Conservation (phyloP, 1,140 invertebrate species). For the Globodera ellingtonae region DNA sequence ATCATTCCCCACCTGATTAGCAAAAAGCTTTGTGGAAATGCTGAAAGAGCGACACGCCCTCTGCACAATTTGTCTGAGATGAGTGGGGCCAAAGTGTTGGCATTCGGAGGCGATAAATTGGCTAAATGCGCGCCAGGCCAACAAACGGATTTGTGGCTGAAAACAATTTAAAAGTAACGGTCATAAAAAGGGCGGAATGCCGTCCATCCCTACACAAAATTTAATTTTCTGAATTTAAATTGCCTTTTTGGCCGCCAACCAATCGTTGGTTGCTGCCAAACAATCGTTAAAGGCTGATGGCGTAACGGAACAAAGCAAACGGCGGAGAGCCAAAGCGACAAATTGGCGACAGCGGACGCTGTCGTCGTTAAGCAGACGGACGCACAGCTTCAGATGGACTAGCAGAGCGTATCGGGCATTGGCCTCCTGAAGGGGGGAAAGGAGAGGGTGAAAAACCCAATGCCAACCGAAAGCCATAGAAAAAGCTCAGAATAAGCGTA, state of each 20-base stretch:
- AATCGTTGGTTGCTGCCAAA: slow-evolving; percentile 46
- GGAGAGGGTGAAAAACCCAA: too few relatives aligned
- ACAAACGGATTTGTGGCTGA: slow-evolving; percentile 28
- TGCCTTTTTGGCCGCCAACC: slow-evolving; percentile 39
- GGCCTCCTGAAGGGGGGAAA: slow-evolving; percentile 69
- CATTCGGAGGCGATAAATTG: slow-evolving; percentile 11
- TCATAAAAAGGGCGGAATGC: neutral
- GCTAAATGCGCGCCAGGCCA: slow-evolving; percentile 22
- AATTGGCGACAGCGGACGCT: slow-evolving; percentile 66
- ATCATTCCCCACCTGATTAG: neutral
- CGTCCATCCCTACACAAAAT: too few relatives aligned
- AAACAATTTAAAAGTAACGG: neutral
- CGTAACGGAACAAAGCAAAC: slow-evolving; percentile 66
- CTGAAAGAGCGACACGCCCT: slow-evolving; percentile 3
- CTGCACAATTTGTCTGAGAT: slow-evolving; percentile 5
- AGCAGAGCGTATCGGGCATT: slow-evolving; percentile 72
- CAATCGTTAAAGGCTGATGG: slow-evolving; percentile 44
- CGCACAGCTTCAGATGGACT: slow-evolving; percentile 77
- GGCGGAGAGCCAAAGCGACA: slow-evolving; percentile 65
- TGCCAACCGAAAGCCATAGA: too few relatives aligned
- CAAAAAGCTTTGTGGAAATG: slow-evolving; percentile 9
- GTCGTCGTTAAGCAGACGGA: slow-evolving; percentile 68
- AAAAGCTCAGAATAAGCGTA: too few relatives aligned
- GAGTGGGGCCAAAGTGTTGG: slow-evolving; percentile 8
- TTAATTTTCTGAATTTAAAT: slow-evolving; percentile 1